phyloP scores from a whole-genome alignment of 2,888 invertebrate genomes.

The Diloba caeruleocephala region DNA sequence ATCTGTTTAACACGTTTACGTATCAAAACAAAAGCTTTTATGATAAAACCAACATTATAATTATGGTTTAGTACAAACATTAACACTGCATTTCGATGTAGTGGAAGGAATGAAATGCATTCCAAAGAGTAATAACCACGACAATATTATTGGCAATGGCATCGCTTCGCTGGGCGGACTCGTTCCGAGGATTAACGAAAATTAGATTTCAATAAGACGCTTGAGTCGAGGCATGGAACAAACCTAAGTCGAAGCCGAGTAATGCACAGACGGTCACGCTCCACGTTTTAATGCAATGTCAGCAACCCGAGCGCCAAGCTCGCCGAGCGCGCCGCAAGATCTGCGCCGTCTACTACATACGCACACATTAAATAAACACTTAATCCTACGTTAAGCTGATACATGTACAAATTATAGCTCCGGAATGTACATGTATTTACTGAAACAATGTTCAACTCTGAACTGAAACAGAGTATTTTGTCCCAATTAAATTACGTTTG shows the following conservation, averaged over 20 bases:
- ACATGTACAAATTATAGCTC: conserved; percentile 48
- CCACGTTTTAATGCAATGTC: conserved; percentile 80
- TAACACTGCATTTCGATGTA: conserved; percentile 54
- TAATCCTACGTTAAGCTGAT: conserved; percentile 43
- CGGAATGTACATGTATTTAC: conserved; percentile 36
- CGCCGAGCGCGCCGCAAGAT: conserved; percentile 35
- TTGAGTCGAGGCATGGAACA: conserved; percentile 78
- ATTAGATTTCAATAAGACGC: conserved; percentile 89
- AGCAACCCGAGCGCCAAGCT: conserved; percentile 61
- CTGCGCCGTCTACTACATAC: conserved; percentile 42
- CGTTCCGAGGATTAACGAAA: conserved; percentile 85
- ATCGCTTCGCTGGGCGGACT: conserved; percentile 66
- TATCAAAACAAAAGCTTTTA: neutral
- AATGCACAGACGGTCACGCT: conserved; percentile 82
- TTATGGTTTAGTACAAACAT: conserved; percentile 32
- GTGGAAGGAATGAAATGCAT: conserved; percentile 61
- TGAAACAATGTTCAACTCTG: conserved; percentile 32
- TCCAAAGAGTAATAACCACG: conserved; percentile 69
- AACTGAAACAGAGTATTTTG: conserved; percentile 25
- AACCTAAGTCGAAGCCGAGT: conserved; percentile 80
- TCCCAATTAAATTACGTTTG: conserved; percentile 48
- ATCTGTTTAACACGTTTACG: too few relatives aligned
- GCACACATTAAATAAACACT: conserved; percentile 45
- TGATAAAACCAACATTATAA: conserved; percentile 1
- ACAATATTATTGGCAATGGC: conserved; percentile 77